A percentile compares a stretch with the other conserved stretches of the same genome.
Evolutionary conservation across 2,888 invertebrate species (phyloP).

Genomic region (Polydrusus pterygomalis): DNA sequence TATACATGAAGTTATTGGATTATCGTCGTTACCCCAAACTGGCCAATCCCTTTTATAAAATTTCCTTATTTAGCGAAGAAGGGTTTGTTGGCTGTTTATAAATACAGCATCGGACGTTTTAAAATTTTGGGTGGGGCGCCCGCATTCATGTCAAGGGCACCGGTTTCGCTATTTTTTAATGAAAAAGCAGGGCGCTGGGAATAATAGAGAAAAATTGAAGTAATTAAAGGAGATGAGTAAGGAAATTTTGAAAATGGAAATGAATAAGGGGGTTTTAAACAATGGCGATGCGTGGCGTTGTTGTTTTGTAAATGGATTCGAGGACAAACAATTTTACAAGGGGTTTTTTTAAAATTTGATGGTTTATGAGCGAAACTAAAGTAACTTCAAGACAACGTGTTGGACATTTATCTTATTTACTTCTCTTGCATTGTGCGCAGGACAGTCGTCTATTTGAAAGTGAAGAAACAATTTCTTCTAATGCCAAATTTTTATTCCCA

Average conservation of each 20-base stretch:
- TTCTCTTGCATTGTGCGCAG: too few species aligned
- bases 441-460: too few species aligned
- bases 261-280: neutral
- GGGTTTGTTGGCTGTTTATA: conserved; percentile 36
- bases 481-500: too few species aligned
- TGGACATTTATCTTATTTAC: too few species aligned
- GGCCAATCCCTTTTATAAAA: conserved; percentile 61
- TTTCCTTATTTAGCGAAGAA: conserved; percentile 48
- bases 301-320: neutral
- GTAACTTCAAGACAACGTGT: too few species aligned
- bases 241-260: neutral
- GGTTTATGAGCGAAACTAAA: too few species aligned
- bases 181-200: neutral
- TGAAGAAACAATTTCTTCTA: too few species aligned
- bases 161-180: conserved; percentile 17
- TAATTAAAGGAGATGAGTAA: conserved; percentile 26
- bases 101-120: conserved; percentile 39
- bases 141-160: conserved; percentile 30
- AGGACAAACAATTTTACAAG: neutral
- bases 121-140: conserved; percentile 36
- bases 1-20: conserved; percentile 63
- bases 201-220: conserved; percentile 24
- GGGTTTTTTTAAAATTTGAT: too few species aligned
- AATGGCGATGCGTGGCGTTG: neutral
- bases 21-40: conserved; percentile 52